These are phyloP conservation scores for Callospermophilus lateralis DNA, from an alignment of 2,113 vertebrate genomes.

Conservation along the genomic window DNA sequence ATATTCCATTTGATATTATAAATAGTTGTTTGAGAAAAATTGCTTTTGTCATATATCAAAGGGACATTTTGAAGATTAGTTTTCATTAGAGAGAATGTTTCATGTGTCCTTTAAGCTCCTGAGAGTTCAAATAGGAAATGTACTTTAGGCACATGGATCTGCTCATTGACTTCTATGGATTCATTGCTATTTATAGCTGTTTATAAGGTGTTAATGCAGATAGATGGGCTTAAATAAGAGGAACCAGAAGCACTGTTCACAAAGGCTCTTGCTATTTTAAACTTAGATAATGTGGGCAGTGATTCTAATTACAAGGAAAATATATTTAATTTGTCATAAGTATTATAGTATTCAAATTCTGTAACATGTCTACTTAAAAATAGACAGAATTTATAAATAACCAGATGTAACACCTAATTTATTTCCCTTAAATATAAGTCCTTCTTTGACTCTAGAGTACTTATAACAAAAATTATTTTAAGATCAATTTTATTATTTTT, in stretches of 20 bases:
- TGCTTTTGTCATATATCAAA: neutral
- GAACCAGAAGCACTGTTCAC: neutral
- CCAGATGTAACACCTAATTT: neutral
- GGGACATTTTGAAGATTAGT: neutral
- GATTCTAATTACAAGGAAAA: neutral
- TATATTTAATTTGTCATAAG: neutral
- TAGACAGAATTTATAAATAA: neutral
- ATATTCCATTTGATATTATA: neutral
- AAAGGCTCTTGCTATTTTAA: neutral
- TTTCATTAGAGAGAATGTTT: neutral
- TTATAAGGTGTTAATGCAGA: neutral
- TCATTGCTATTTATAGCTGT: neutral
- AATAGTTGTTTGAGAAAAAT: neutral
- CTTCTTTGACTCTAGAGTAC: neutral
- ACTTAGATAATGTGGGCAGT: neutral
- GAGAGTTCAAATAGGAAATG: neutral
- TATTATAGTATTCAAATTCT: neutral
- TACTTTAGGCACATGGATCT: neutral
- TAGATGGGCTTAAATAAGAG: neutral
- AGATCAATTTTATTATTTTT: neutral
- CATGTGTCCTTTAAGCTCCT: neutral
- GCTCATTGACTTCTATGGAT: neutral
- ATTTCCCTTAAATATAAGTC: constrained; percentile 20
- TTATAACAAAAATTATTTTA: neutral
- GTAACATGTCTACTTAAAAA: neutral